A percentile compares a stretch with the other conserved stretches of the same genome.
Evolutionary conservation across 2,113 vertebrate genomes (phyloP).

Genomic region (Dromaius novaehollandiae): DNA sequence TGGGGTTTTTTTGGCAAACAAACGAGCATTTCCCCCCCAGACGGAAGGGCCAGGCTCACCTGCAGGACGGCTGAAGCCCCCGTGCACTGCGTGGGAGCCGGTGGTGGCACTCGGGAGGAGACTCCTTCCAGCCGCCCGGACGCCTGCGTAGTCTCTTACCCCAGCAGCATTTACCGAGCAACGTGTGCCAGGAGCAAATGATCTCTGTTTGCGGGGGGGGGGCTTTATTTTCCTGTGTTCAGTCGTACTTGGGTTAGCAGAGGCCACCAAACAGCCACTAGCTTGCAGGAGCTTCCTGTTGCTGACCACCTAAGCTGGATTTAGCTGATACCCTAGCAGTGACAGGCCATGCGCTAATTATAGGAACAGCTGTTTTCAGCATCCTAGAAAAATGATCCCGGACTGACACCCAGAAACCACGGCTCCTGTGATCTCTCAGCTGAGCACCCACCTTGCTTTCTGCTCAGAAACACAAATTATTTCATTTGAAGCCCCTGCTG

Average conservation of each 20-base stretch:
- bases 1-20: background rate
- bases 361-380: background rate
- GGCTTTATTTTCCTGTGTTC: background rate
- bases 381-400: background rate
- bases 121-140: too few relatives aligned
- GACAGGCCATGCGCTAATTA: background rate
- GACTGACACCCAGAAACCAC: background rate
- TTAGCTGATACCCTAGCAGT: background rate
- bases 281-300: background rate
- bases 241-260: background rate
- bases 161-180: background rate
- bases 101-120: background rate
- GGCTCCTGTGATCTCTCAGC: background rate
- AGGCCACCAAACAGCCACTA: background rate
- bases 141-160: too few relatives aligned
- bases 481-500: background rate
- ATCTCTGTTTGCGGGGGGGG: background rate
- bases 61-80: background rate
- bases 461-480: background rate
- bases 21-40: background rate
- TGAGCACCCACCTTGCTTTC: background rate
- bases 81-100: background rate
- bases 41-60: background rate
- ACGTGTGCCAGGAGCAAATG: background rate
- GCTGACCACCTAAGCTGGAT: background rate